These are phyloP conservation scores for Porites cylindrica DNA, from an alignment of 92 coral and sea anemone genomes.

Conservation along the genomic window DNA sequence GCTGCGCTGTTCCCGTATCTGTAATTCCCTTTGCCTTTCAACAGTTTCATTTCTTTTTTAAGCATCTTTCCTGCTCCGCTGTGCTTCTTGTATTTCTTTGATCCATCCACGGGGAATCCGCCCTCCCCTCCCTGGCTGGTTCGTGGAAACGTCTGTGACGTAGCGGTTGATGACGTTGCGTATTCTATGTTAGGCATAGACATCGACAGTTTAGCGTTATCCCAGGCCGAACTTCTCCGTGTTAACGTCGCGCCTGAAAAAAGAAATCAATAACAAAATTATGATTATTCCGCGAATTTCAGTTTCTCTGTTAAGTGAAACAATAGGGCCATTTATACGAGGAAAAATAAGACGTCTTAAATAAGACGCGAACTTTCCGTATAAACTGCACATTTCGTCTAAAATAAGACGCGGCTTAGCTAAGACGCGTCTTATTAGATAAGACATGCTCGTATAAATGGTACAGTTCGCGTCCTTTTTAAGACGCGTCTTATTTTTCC, in stretches of 20 bases:
- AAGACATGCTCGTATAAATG: too few species aligned
- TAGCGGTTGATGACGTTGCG: constrained; percentile 39
- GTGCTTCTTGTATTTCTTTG: constrained; percentile 51
- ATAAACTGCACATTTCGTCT: too few species aligned
- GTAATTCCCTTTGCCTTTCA: constrained; percentile 51
- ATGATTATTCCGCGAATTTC: too few species aligned
- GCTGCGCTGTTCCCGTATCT: constrained; percentile 42
- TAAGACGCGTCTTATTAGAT: too few species aligned
- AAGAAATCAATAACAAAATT: neutral
- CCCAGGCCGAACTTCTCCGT: constrained; percentile 85
- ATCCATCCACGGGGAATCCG: constrained; percentile 1
- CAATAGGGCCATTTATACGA: too few species aligned
- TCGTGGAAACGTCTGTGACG: constrained; percentile 39
- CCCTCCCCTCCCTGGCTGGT: constrained; percentile 31
- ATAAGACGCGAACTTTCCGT: too few species aligned
- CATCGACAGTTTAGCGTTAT: constrained; percentile 48
- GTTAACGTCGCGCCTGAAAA: constrained; percentile 58
- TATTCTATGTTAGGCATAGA: constrained; percentile 65
- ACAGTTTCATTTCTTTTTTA: constrained; percentile 57
- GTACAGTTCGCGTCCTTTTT: too few species aligned
- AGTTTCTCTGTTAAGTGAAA: too few species aligned
- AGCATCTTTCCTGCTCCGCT: constrained; percentile 53
- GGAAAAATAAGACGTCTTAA: too few species aligned
- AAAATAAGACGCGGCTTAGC: too few species aligned
- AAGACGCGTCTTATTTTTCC: too few species aligned